Evolutionary conservation across 2,113 vertebrate species (phyloP).

Genomic region (Lota lota): DNA sequence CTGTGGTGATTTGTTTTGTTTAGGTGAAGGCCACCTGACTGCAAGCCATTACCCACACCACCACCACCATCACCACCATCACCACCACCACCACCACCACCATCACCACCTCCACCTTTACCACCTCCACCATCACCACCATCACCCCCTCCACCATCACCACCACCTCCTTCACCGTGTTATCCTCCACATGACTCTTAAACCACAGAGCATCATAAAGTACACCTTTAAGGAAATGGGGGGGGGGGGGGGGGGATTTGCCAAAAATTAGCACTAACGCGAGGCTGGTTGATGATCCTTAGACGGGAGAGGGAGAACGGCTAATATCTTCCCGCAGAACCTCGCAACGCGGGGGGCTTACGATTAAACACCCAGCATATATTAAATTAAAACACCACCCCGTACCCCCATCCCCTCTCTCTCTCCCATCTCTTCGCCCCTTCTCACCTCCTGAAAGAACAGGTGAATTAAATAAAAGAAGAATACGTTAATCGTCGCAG

Average conservation of each 20-base stretch:
- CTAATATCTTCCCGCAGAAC: constrained; percentile 41
- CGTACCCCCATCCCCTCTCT: not conserved
- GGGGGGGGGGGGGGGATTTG: too few relatives aligned
- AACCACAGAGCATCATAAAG: too few relatives aligned
- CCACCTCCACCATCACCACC: constrained; percentile 6
- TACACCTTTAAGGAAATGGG: too few relatives aligned
- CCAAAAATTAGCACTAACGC: too few relatives aligned
- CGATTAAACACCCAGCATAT: constrained; percentile 68
- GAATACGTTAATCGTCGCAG: constrained; percentile 62
- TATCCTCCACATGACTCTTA: too few relatives aligned
- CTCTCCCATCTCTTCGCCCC: too few relatives aligned
- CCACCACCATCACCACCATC: constrained; percentile 8
- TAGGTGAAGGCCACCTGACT: too few relatives aligned
- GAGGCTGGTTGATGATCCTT: too few relatives aligned
- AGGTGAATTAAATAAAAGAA: constrained; percentile 37
- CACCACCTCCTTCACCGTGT: not conserved
- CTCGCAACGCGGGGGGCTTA: constrained; percentile 53
- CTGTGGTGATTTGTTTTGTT: too few relatives aligned
- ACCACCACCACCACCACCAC: not conserved
- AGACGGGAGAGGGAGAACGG: constrained; percentile 6
- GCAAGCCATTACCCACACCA: too few relatives aligned
- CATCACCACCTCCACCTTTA: not conserved
- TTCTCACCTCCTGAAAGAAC: constrained; percentile 26
- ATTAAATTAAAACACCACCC: constrained; percentile 74
- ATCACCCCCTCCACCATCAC: not conserved